Conservation (phyloP, 1,140 invertebrate species). For the Anoplolepis gracilipes region DNA sequence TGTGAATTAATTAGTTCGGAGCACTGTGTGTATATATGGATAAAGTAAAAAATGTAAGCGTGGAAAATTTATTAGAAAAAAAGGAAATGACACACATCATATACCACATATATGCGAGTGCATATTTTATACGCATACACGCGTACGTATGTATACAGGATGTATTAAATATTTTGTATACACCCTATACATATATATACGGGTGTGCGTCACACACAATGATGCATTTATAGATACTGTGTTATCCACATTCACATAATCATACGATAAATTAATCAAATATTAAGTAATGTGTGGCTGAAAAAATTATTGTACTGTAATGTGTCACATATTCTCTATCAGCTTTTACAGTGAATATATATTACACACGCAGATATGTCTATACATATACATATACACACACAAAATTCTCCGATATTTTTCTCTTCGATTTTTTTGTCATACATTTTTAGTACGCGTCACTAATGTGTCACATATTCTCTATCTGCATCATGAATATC, state of each 20-base stretch:
- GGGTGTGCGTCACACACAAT: too few relatives aligned
- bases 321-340: slow-evolving; percentile 6
- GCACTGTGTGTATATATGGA: not conserved
- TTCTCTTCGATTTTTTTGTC: slow-evolving; percentile 28
- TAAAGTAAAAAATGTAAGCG: slow-evolving; percentile 10
- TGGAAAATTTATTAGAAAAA: slow-evolving; percentile 43
- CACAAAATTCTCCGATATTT: slow-evolving; percentile 25
- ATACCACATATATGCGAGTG: not conserved
- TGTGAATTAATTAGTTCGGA: slow-evolving; percentile 6
- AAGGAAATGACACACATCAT: not conserved
- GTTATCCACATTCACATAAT: not conserved
- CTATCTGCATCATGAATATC: slow-evolving; percentile 14
- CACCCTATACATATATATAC: too few relatives aligned
- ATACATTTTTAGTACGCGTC: not conserved
- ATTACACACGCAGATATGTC: slow-evolving; percentile 52
- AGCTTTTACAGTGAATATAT: slow-evolving; percentile 44
- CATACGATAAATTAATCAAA: slow-evolving; percentile 9
- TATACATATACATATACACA: not conserved
- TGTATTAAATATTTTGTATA: too few relatives aligned
- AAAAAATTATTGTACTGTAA: slow-evolving; percentile 53
- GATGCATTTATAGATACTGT: too few relatives aligned
- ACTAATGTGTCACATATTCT: too few relatives aligned
- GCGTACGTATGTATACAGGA: too few relatives aligned
- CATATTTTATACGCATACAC: too few relatives aligned
- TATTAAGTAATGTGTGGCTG: slow-evolving; percentile 34